A percentile compares a stretch with the other conserved stretches of the same genome.
phyloP scores from a whole-genome alignment of 2,797 vertebrate genomes.

The Syncerus caffer region DNA sequence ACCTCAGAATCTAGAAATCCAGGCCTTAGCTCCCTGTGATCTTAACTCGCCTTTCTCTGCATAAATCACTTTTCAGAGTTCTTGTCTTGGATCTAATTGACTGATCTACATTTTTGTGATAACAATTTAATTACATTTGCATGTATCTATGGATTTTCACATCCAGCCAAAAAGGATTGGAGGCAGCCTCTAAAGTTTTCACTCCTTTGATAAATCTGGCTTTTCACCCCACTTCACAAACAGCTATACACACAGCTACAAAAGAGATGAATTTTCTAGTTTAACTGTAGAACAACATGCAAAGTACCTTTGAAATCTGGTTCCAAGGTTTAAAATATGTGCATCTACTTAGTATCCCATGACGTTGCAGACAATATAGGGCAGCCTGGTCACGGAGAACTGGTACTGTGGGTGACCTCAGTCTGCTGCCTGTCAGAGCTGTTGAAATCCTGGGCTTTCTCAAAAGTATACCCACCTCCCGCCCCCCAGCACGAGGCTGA shows the following conservation, averaged over 20 bases:
- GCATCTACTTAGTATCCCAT: neutral
- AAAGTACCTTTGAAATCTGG: neutral
- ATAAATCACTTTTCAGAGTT: neutral
- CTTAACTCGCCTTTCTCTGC: neutral
- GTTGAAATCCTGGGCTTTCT: neutral
- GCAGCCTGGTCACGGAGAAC: neutral
- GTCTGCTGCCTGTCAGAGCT: neutral
- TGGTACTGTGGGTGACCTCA: neutral
- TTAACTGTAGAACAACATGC: neutral
- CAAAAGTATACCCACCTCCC: neutral
- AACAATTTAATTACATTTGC: conserved; percentile 39
- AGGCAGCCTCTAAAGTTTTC: conserved; percentile 19
- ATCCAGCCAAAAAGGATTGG: neutral
- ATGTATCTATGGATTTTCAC: neutral
- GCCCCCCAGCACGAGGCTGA: fast-evolving
- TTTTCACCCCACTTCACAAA: neutral
- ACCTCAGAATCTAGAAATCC: conserved; percentile 5
- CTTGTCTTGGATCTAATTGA: conserved; percentile 1
- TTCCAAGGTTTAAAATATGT: neutral
- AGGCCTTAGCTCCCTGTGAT: neutral
- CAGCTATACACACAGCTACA: neutral
- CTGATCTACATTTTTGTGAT: conserved; percentile 23
- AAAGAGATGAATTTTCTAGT: neutral
- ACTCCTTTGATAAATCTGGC: neutral
- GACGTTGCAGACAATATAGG: neutral